Evolutionary conservation across 2,888 invertebrate genomes (phyloP).

Genomic region (Syritta pipiens): DNA sequence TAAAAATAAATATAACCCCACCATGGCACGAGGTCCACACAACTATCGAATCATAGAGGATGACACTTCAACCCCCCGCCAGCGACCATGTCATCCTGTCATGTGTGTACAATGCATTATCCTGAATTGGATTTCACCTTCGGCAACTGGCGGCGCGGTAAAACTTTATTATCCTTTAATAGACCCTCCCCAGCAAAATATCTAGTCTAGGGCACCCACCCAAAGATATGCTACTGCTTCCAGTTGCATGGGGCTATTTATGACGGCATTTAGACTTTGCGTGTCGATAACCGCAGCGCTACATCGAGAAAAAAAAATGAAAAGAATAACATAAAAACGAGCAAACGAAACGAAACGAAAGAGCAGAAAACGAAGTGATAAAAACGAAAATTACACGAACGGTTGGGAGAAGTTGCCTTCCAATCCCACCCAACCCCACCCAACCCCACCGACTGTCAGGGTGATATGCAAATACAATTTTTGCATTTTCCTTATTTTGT

Average conservation of each 20-base stretch:
- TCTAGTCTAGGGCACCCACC: too few relatives aligned
- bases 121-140: conserved; percentile 61
- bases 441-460: neutral
- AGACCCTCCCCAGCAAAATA: conserved; percentile 17
- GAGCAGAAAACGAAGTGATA: conserved; percentile 47
- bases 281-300: conserved; percentile 47
- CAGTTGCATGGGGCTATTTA: conserved; percentile 26
- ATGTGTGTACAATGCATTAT: conserved; percentile 41
- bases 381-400: conserved; percentile 46
- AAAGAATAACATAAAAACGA: neutral
- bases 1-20: conserved; percentile 5
- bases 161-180: conserved; percentile 58
- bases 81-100: conserved; percentile 48
- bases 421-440: neutral
- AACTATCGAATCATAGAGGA: conserved; percentile 35
- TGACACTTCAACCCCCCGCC: neutral
- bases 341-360: neutral
- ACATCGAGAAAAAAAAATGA: neutral
- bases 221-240: too few relatives aligned
- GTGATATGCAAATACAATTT: conserved; percentile 38
- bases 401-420: conserved; percentile 25
- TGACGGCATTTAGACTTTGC: conserved; percentile 42
- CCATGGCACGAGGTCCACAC: conserved; percentile 7
- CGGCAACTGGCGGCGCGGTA: conserved; percentile 35
- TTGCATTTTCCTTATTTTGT: conserved; percentile 14